Base-by-base conservation (phyloP, 2,113 vertebrate genomes). In the Zingel zingel region DNA sequence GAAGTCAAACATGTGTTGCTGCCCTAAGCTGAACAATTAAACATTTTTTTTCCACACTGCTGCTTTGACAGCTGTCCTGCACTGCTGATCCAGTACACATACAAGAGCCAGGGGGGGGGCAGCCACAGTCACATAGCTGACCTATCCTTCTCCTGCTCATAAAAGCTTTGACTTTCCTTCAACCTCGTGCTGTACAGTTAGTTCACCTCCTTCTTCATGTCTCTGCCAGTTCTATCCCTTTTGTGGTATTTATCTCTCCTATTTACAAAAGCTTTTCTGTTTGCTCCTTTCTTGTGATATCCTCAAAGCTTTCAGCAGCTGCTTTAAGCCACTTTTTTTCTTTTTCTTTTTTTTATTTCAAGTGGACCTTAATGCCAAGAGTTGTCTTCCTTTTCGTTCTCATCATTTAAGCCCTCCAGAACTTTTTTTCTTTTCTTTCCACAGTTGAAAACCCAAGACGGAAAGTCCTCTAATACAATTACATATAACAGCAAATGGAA, bases 11-110 rank as follows among this genome's bases (percentile, higher is more conserved):
- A 25, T 5, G 33, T 77, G 56, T 68, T 68, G 36, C 6, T 30
- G 14, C n/a, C 43, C 19, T 5, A 13, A 79, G 74, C 36, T 3
- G 13, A 75, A 39, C 77, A 33, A 6, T 79, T 64, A 23, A 62
- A 68, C 45, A 5, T 6, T 65, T 39, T 65, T 39, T 39, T 66
- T 64, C 39, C 78, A 61, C n/a, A 10, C 72, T 15, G 56, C 48
- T 79, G 83, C 66, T 81, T 43, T 48, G 70, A 87, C 88, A 89
- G 89, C 87, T 89, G 88, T 33, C 45, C 78, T 61, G 23, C 57
- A 2, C 54, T 71, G 66, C 39, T 45, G 71, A 54, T 76, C 50
- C 66, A 69, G 25, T 1, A 79, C 62, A 62, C 58, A 68, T 21
- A 12, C 18, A 65, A 18, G 16, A 64, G 56, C 48, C 66, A 1